Conservation (phyloP, 2,888 invertebrate genomes). For the Drosophila mettleri region DNA sequence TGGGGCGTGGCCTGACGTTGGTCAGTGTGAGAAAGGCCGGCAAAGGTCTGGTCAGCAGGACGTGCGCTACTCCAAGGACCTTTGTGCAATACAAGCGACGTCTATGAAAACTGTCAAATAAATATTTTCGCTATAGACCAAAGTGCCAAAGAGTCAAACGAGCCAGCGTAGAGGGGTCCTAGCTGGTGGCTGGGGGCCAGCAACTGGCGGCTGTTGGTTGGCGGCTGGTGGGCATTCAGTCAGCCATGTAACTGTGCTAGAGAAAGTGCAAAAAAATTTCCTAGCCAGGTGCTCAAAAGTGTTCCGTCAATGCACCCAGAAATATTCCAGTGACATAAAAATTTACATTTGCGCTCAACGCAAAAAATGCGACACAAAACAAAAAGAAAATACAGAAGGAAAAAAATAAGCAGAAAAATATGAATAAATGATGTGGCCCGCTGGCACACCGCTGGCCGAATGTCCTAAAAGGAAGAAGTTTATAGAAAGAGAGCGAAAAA, state of each 20-base stretch:
- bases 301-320: slow-evolving; percentile 27
- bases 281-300: slow-evolving; percentile 28
- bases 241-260: slow-evolving; percentile 45
- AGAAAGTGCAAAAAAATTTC: slow-evolving; percentile 39
- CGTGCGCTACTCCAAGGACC: slow-evolving; percentile 35
- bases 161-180: background rate
- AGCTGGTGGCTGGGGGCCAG: no score
- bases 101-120: slow-evolving; percentile 70
- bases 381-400: slow-evolving; percentile 13
- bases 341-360: slow-evolving; percentile 58
- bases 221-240: slow-evolving; percentile 16
- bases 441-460: background rate
- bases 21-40: background rate
- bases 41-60: slow-evolving; percentile 31
- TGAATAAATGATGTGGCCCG: background rate
- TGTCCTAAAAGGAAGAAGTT: background rate
- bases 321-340: slow-evolving; percentile 59
- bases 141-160: slow-evolving; percentile 32
- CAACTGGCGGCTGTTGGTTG: no score
- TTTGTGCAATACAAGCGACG: slow-evolving; percentile 43
- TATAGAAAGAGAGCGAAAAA: background rate
- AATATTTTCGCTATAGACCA: slow-evolving; percentile 58
- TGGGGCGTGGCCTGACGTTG: background rate
- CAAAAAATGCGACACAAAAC: slow-evolving; percentile 3
- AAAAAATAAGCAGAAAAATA: slow-evolving; percentile 7